A percentile compares a stretch with the other conserved stretches of the same genome.
Conservation (phyloP, 2,797 vertebrate genomes). For the Ficedula albicollis region DNA sequence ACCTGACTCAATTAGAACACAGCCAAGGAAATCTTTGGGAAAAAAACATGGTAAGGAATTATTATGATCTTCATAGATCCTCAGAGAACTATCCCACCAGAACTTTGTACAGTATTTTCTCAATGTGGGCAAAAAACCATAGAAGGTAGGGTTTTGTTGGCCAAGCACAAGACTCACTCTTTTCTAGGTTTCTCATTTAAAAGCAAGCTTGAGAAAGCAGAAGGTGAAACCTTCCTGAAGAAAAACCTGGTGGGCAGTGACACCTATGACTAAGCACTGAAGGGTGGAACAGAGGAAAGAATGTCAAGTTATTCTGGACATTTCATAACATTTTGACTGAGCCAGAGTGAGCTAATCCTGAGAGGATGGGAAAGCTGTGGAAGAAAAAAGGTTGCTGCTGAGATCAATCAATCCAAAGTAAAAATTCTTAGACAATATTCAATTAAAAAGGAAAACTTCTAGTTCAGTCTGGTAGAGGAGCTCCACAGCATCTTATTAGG, state of each 20-base stretch:
- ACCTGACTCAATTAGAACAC: neutral
- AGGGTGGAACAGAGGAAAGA: neutral
- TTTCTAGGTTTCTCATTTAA: neutral
- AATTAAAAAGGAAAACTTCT: neutral
- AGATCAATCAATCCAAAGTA: neutral
- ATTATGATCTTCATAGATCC: neutral
- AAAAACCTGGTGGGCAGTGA: neutral
- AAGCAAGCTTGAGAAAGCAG: neutral
- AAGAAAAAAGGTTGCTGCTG: neutral
- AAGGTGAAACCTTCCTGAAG: neutral
- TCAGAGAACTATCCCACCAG: neutral
- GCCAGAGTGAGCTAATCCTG: neutral
- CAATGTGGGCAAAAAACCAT: neutral
- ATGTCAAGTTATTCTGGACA: neutral
- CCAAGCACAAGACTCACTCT: neutral
- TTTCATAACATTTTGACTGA: neutral
- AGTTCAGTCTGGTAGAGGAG: neutral
- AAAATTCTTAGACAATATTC: neutral
- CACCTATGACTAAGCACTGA: neutral
- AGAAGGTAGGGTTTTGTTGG: neutral
- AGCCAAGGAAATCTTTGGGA: neutral
- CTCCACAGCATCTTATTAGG: neutral
- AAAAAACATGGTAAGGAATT: neutral
- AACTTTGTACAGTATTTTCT: neutral
- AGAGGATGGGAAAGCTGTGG: neutral